Percentiles rank a stretch among this genome's conserved stretches.
Conservation (phyloP, 2,113 vertebrate genomes). For the Drymodes brunneopygia region DNA sequence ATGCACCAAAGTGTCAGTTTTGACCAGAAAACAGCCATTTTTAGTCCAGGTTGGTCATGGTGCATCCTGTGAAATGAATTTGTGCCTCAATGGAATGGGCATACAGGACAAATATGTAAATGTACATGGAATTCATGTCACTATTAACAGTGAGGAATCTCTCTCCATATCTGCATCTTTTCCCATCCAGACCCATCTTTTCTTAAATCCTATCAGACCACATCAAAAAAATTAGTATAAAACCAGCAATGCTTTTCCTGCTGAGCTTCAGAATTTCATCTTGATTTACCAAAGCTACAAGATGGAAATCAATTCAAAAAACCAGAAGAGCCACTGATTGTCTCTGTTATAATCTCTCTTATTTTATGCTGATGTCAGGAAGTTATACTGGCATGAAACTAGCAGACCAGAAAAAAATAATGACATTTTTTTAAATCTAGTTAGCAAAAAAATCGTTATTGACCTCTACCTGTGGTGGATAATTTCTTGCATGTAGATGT, state of each 20-base stretch:
- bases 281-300: not conserved
- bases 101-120: not conserved
- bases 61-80: not conserved
- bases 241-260: not conserved
- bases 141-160: not conserved
- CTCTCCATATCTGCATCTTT: not conserved
- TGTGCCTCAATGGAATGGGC: not conserved
- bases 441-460: not conserved
- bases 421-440: not conserved
- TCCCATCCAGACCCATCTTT: not conserved
- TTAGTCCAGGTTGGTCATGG: not conserved
- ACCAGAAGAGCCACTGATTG: not conserved
- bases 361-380: not conserved
- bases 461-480: not conserved
- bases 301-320: not conserved
- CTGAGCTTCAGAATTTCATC: not conserved
- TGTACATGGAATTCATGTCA: not conserved
- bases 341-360: not conserved
- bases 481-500: not conserved
- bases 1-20: not conserved
- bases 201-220: not conserved
- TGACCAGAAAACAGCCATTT: not conserved
- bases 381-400: not conserved
- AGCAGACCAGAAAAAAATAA: not conserved
- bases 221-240: not conserved